A percentile compares a stretch with the other conserved stretches of the same genome.
Conservation (phyloP, 2,113 vertebrate species). For the Dromiciops gliroides region DNA sequence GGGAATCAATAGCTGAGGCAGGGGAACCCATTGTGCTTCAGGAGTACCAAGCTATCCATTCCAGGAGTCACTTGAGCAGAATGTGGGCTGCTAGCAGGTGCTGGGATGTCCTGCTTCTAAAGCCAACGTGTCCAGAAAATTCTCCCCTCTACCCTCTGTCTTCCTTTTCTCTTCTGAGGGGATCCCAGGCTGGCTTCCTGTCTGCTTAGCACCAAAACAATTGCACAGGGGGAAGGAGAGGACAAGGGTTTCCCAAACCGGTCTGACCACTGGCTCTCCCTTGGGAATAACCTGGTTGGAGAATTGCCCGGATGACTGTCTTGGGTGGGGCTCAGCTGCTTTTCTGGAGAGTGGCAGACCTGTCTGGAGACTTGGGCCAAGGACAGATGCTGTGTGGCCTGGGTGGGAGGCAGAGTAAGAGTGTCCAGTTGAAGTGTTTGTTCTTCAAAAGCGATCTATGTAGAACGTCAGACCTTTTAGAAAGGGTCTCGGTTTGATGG, state of each 20-base stretch:
- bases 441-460: background rate
- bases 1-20: background rate
- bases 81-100: background rate
- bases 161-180: background rate
- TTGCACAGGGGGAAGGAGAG: background rate
- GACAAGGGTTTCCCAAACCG: slow-evolving; percentile 60
- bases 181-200: background rate
- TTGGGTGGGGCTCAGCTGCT: background rate
- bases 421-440: background rate
- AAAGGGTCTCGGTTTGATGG: background rate
- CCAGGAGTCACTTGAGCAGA: background rate
- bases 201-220: background rate
- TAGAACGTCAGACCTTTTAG: background rate
- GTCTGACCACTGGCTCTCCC: slow-evolving; percentile 54
- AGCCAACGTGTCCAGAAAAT: background rate
- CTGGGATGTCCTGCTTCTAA: background rate
- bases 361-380: background rate
- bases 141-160: background rate
- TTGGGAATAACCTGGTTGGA: slow-evolving; percentile 27
- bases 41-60: background rate
- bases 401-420: background rate
- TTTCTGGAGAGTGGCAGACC: background rate
- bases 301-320: background rate
- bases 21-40: background rate
- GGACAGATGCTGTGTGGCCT: background rate